Percentiles rank a stretch among this genome's conserved stretches.
Conservation (phyloP, 2,797 vertebrate species). For the Enteromius treurensis region DNA sequence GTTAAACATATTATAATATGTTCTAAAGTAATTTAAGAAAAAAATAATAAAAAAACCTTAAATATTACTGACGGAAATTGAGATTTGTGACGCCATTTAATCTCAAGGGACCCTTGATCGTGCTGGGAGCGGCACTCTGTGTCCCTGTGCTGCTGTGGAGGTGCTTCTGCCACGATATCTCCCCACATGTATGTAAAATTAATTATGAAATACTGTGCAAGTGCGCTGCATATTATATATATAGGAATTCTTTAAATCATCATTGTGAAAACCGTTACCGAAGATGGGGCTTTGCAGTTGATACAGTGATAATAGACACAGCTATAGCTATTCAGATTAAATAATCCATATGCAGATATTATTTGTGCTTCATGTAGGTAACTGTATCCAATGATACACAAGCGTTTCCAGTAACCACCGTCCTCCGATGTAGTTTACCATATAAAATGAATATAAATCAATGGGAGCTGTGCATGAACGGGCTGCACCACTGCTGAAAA, state of each 20-base stretch:
- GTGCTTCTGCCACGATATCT: background rate
- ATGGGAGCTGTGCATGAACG: background rate
- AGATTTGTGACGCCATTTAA: background rate
- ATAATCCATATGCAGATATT: background rate
- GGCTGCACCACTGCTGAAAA: constrained; percentile 51
- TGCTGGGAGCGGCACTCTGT: constrained; percentile 27
- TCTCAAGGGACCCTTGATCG: background rate
- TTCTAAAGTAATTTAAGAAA: background rate
- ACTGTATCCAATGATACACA: background rate
- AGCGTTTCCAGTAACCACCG: background rate
- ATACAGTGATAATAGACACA: background rate
- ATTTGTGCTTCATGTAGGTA: background rate
- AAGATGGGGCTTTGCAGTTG: background rate
- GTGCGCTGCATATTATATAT: background rate
- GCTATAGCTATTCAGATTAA: background rate
- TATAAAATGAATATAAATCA: constrained; percentile 39
- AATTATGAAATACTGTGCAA: background rate
- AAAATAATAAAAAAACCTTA: background rate
- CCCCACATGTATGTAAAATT: background rate
- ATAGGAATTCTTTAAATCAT: too few species aligned
- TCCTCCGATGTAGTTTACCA: background rate
- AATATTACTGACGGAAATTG: background rate
- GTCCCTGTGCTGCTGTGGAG: background rate
- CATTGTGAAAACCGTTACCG: background rate
- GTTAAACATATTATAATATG: background rate